Evolutionary conservation across 1,140 invertebrate species (phyloP), one percentile per base, ranked within the genome.

Genomic region (Tyrophagus putrescentiae): DNA sequence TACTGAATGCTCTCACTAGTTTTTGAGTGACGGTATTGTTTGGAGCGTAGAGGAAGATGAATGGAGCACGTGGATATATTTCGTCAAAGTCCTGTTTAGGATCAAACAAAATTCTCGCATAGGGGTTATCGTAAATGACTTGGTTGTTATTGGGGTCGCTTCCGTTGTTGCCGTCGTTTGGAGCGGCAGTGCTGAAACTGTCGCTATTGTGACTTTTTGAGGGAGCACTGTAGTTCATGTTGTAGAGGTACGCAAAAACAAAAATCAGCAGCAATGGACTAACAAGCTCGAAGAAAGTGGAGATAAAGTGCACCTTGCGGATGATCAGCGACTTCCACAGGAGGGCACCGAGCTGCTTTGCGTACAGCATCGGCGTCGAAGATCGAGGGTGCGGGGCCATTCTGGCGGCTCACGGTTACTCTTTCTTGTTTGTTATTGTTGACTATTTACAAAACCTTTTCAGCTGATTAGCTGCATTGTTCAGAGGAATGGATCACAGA

Each of bases 221-320:
- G 36, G n/a, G 13, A n/a, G n/a, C 13, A 13, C 45, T 18, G 45
- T 21, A 50, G 7, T 9, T 9, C 7, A 9, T 50, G 7, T 50
- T 21, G 18, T 50, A 7, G 45, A 50, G 21, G 7, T 13, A 13
- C 13, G 36, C 53, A 42, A 56, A 7, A 11, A 28, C 11, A 7
- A 56, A 9, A 29, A 31, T 9, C 21, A 44, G 54, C 3, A 65
- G n/a, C 23, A 67, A n/a, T 16, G 65, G 65, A 25, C 73, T 36
- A 16, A 71, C 65, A 28, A 67, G 60, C 57, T 72, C 71, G 44
- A 74, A 66, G 29, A 67, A 52, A 7, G 63, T 61, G 4, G 64
- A 41, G 29, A 74, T 61, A 31, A 59, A 65, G 53, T 66, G 62
- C n/a, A 60, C 33, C 41, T 61, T 62, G 23, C 62, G 42, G 7